Evolutionary conservation across 2,113 vertebrate species (phyloP), one percentile per base, ranked within the genome.

Genomic region (Strix aluco): DNA sequence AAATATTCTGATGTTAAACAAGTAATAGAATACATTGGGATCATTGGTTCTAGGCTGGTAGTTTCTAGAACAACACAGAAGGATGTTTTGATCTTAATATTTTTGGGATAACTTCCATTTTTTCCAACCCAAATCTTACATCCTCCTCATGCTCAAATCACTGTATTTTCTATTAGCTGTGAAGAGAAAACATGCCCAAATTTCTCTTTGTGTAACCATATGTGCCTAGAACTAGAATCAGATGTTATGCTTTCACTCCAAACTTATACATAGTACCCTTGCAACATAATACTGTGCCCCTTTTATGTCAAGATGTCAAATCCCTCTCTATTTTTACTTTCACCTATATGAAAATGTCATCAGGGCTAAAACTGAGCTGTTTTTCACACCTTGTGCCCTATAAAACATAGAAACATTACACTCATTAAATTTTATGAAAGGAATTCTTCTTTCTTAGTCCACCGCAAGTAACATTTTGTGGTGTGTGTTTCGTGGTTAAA

Each of bases 261-360:
- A 85, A 82, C 51, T 84, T 52, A 11, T 20, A 4, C 54, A 3
- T 30, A 32, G 38, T 44, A 86, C n/a, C 57, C 78, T 82, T 90
- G 54, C 92, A 94, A 82, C 32, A 21, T 36, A 74, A 88, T 61
- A 57, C 86, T n/a, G 15, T 46, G 8, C 75, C 75, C 51, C 57
- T 96, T 96, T 92, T 80, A 94, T 61, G 55, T 95, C 84, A 88
- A 63, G 88, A 91, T 92, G 96, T 96, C 93, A 93, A 90, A 42
- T 71, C 51, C 90, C 86, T 90, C 88, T 93, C 86, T 88, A 73
- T 93, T 97, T 97, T 95, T 80, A 67, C 91, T 96, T 94, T 74
- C 91, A 95, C 93, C 78, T 96, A 72, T 61, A 93, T 96, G 94
- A 97, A 97, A 95, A 97, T 97, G 92, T 97, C 96, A 95, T 89